phyloP scores from a whole-genome alignment of 2,797 vertebrate genomes.

The Mallotus villosus region DNA sequence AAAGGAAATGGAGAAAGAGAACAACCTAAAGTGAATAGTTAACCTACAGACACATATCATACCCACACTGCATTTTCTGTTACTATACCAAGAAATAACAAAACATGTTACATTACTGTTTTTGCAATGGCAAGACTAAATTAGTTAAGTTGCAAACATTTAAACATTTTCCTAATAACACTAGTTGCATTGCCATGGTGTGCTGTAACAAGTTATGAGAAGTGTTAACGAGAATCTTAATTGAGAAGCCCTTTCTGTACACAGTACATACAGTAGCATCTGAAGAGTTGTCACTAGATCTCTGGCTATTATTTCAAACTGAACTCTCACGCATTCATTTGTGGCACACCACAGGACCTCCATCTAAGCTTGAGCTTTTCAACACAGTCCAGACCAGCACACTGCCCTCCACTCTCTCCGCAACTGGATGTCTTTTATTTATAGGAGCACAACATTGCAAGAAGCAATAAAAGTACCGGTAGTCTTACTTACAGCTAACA shows the following conservation, averaged over 20 bases:
- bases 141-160: not conserved
- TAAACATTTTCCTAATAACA: not conserved
- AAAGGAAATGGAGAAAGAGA: slow-evolving; percentile 6
- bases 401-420: not conserved
- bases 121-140: not conserved
- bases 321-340: too few relatives aligned
- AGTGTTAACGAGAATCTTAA: too few relatives aligned
- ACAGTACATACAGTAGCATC: too few relatives aligned
- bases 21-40: not conserved
- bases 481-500: slow-evolving; percentile 73
- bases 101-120: not conserved
- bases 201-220: too few relatives aligned
- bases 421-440: slow-evolving; percentile 10
- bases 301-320: too few relatives aligned
- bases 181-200: not conserved
- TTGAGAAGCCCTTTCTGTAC: too few relatives aligned
- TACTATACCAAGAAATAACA: not conserved
- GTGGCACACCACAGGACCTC: too few relatives aligned
- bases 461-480: slow-evolving; percentile 69
- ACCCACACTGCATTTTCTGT: not conserved
- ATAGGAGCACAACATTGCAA: slow-evolving; percentile 2
- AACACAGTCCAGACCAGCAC: not conserved
- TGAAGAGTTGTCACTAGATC: too few relatives aligned
- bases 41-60: not conserved
- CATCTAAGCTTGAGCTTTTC: not conserved